Conservation (phyloP, 2,888 invertebrate species). For the Polyommatus iphigenia region DNA sequence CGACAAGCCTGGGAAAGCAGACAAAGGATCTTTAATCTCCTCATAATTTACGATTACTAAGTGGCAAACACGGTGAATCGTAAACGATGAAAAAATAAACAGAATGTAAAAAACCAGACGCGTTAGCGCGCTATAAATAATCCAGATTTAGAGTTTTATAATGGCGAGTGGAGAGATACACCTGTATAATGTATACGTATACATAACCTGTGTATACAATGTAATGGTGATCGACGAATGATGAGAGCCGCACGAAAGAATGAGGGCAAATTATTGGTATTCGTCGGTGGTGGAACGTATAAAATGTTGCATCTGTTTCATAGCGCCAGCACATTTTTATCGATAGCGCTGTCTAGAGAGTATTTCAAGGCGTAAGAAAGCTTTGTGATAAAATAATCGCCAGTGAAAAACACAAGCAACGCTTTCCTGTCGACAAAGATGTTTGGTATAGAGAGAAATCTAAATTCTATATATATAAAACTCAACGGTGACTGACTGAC, state of each 20-base stretch:
- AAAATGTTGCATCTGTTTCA: background rate
- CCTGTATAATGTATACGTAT: background rate
- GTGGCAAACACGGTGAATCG: conserved; percentile 28
- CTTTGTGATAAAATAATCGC: too few relatives aligned
- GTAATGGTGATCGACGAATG: conserved; percentile 2
- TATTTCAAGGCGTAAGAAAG: too few relatives aligned
- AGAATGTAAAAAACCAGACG: conserved; percentile 20
- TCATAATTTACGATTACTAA: conserved; percentile 25
- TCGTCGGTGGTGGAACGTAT: background rate
- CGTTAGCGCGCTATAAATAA: background rate
- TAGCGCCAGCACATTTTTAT: background rate
- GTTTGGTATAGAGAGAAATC: too few relatives aligned
- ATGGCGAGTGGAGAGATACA: conserved; percentile 13
- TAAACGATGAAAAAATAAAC: conserved; percentile 26
- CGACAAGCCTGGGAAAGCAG: background rate
- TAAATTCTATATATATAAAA: too few relatives aligned
- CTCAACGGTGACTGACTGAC: too few relatives aligned
- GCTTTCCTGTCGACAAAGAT: too few relatives aligned
- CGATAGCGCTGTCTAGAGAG: background rate
- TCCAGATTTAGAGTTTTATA: conserved; percentile 15
- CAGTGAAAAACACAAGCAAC: too few relatives aligned
- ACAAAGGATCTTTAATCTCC: background rate
- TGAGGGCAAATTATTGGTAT: background rate
- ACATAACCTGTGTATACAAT: background rate
- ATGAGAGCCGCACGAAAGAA: background rate